These are phyloP conservation scores for Chionis minor DNA, from an alignment of 2,113 vertebrate species.

Conservation along the genomic window DNA sequence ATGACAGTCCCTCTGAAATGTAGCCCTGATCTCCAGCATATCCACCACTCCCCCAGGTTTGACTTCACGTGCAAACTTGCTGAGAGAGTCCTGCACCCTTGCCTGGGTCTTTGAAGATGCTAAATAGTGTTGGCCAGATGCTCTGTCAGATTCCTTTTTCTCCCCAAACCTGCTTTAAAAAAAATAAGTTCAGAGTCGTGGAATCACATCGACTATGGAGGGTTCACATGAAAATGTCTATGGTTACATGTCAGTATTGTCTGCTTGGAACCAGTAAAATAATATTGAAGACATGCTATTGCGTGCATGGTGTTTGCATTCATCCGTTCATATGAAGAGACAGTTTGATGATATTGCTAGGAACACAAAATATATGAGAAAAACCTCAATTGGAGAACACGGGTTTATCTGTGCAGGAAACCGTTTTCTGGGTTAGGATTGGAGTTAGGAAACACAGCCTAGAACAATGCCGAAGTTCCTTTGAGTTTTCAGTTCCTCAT, in stretches of 20 bases:
- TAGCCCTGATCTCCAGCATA: neutral
- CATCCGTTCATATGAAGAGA: neutral
- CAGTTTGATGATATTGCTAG: neutral
- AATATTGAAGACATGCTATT: neutral
- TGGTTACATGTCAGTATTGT: neutral
- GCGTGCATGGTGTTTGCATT: neutral
- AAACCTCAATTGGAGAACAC: neutral
- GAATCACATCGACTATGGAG: neutral
- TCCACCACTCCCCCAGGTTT: neutral
- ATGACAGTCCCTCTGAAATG: neutral
- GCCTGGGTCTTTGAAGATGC: neutral
- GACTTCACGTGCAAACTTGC: neutral
- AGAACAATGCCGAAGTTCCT: neutral
- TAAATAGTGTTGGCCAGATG: neutral
- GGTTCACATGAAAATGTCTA: neutral
- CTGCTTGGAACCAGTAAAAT: neutral
- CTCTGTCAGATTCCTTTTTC: neutral
- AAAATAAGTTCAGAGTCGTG: neutral
- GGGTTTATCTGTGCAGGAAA: neutral
- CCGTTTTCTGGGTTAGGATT: neutral
- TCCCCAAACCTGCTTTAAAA: neutral
- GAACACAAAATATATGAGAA: neutral
- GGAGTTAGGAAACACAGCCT: neutral
- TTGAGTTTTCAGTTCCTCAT: neutral
- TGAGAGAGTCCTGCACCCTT: neutral